These are phyloP conservation scores for Scophthalmus maximus DNA, from an alignment of 2,113 vertebrate species.

Conservation along the genomic window DNA sequence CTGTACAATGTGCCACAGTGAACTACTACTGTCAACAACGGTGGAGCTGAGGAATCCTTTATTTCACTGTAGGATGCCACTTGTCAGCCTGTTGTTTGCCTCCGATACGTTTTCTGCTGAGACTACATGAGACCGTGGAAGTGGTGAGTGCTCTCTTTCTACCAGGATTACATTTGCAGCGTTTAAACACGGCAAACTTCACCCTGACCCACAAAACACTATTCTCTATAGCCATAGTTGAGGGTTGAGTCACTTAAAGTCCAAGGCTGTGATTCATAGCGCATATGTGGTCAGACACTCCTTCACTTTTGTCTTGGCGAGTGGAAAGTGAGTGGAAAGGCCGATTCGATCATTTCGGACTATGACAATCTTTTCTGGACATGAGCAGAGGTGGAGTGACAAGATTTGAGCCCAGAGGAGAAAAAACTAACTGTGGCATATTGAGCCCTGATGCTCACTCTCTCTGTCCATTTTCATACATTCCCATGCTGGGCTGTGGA, in stretches of 20 bases:
- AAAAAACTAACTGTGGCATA: not conserved
- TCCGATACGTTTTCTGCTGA: not conserved
- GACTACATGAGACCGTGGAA: not conserved
- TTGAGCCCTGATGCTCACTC: not conserved
- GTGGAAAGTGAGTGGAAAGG: not conserved
- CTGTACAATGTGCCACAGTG: not conserved
- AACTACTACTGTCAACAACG: not conserved
- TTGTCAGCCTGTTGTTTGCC: not conserved
- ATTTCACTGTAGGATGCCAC: not conserved
- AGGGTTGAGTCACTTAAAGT: conserved; percentile 17
- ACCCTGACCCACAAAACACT: not conserved
- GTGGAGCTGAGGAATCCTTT: not conserved
- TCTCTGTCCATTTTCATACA: not conserved
- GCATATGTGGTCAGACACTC: not conserved
- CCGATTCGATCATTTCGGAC: fast-evolving
- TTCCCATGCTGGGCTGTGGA: not conserved
- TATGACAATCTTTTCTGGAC: not conserved
- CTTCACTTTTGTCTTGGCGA: not conserved
- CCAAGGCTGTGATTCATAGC: not conserved
- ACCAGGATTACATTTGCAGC: not conserved
- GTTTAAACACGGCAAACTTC: not conserved
- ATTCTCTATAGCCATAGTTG: not conserved
- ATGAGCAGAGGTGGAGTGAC: not conserved
- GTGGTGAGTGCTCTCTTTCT: not conserved
- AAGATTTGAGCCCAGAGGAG: not conserved